Evolutionary conservation across 2,888 invertebrate species (phyloP), one percentile per base, ranked within the genome.

Genomic region (Pemphredon lugubris): DNA sequence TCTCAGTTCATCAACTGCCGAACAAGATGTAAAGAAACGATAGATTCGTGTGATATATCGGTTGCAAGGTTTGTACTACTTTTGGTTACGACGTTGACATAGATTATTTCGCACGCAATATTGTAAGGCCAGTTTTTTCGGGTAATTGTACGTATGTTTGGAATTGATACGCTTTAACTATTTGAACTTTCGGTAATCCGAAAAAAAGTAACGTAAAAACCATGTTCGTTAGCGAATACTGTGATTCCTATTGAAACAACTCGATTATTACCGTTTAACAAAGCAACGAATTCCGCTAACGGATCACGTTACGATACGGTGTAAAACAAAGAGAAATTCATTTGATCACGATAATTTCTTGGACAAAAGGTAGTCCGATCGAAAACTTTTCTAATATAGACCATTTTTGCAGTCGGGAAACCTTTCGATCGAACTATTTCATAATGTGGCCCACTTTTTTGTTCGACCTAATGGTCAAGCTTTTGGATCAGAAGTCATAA

Each of bases 21-120:
- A 14, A 5, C 39, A 39, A 5, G 9, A 9, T 13, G 4, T 30
- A 40, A 40, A 14, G 2, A 26, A 26, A 39, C 6, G 23, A 40
- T 4, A 30, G 37, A 47, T n/a, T 16, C 21, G 9, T 13, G 4
- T 32, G 6, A 51, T 47, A 42, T 30, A 23, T 5, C 14, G 47
- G 18, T 51, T 6, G 6, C 64, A 53, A 70, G 58, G 57, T 70
- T 58, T 48, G 70, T 64, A 42, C 61, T 42, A 47, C 18, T 45
- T 53, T n/a, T 39, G 65, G 65, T 54, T 42, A 32, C 26, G 70
- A 37, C 20, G 37, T 37, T 59, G 48, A 70, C 37, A 54, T 23
- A 45, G n/a, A n/a, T 64, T 59, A 54, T 67, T 72, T 65, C 42
- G 20, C 59, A 65, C 58, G 71, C 54, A 71, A 21, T 59, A 51